These are phyloP conservation scores for Trypoxylus dichotomus DNA, from an alignment of 1,140 invertebrate species.

Conservation along the genomic window DNA sequence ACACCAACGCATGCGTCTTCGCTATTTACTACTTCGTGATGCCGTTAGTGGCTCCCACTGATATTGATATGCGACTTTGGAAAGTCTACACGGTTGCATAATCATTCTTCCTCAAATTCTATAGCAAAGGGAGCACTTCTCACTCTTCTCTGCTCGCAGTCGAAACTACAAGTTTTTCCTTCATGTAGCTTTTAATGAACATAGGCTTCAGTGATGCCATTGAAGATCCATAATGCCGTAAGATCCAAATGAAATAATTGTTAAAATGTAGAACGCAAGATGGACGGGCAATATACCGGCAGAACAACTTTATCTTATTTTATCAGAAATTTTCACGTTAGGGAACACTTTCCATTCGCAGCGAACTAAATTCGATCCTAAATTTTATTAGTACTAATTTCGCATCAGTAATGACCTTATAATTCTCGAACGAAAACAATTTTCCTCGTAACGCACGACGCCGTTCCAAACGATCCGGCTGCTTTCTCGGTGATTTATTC, in stretches of 20 bases:
- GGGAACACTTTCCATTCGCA: neutral
- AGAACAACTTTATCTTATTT: neutral
- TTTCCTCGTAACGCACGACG: neutral
- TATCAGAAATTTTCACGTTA: neutral
- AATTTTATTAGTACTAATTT: slow-evolving; percentile 2
- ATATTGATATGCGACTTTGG: no score
- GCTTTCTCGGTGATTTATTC: neutral
- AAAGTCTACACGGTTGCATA: no score
- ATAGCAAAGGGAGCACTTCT: no score
- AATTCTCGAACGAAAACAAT: neutral
- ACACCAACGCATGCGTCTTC: no score
- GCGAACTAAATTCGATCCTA: neutral
- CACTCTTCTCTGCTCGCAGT: no score
- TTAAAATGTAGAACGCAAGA: neutral
- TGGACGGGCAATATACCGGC: neutral
- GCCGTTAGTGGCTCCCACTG: no score
- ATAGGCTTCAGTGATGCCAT: no score
- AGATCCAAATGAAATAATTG: neutral
- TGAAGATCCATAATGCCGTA: no score
- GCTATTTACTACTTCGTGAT: no score
- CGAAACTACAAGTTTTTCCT: no score
- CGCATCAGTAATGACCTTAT: neutral
- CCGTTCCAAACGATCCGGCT: neutral
- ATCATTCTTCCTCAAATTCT: no score
- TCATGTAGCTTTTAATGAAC: no score